Base-by-base conservation (phyloP, 2,113 vertebrate species). In the Taxidea taxus region DNA sequence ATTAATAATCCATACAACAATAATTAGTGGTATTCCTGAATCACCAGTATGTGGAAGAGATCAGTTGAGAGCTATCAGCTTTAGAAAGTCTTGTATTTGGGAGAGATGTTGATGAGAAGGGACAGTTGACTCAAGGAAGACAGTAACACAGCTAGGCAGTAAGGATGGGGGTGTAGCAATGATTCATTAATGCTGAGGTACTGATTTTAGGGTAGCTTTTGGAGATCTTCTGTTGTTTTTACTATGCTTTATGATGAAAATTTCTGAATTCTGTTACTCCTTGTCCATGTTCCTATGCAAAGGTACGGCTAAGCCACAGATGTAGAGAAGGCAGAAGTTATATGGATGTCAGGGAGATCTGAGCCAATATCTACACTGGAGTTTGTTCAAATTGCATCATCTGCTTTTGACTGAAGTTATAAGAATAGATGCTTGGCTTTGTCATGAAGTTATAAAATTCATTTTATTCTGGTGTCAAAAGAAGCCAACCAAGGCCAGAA, bases 391-490 rank as follows among this genome's bases (percentile, higher is more conserved):
- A 95, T 83, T 82, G 47, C 54, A 56, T 94, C 89, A 95, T 96
- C 82, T 96, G 85, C 74, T 97, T 97, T 97, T 96, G 56, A 94
- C 75, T 87, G 80, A 84, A 66, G 42, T 97, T 97, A 85, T 14
- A 97, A 62, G 49, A 97, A 87, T 77, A 87, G 70, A 83, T 44
- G 56, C 12, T 94, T 93, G 82, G 58, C 87, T 97, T 80, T 97
- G 54, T 70, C 62, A 39, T 87, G 3, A 95, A 90, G 60, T 93
- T 68, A 93, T 91, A 93, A 96, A 91, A 95, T 81, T 95, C 16
- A 95, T 95, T 97, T 97, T n/a, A 81, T 89, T 91, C 21, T 89
- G n/a, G 44, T 86, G 29, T 87, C 90, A 83, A 92, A 93, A 42
- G 31, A 97, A 60, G 44, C 27, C 77, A 96, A 72, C 2, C 1